Percentiles rank a stretch among this genome's conserved stretches.
phyloP scores from a whole-genome alignment of 1,140 invertebrate genomes.

The Trachelipus rathkii region DNA sequence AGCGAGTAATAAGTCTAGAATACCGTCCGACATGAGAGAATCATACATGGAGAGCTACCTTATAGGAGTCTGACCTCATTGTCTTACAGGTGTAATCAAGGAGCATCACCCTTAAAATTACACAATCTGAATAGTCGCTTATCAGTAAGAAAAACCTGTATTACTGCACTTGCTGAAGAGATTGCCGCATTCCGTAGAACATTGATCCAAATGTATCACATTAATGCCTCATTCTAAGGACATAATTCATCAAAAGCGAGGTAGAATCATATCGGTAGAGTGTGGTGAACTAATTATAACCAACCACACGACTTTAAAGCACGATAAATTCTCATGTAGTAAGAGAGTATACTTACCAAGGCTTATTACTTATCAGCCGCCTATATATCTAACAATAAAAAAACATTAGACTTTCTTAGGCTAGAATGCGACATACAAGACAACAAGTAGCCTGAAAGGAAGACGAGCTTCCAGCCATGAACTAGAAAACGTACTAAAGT shows the following conservation, averaged over 20 bases:
- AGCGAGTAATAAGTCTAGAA: neutral
- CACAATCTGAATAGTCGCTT: conserved; percentile 20
- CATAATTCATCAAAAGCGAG: too few species aligned
- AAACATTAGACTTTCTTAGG: neutral
- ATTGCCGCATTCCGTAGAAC: neutral
- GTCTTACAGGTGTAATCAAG: conserved; percentile 64
- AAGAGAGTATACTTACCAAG: neutral
- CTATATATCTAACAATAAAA: neutral
- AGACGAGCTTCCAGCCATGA: neutral
- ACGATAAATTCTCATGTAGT: neutral
- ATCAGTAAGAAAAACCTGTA: conserved; percentile 27
- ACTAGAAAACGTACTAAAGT: neutral
- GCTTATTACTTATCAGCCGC: neutral
- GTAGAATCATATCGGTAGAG: too few species aligned
- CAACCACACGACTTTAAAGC: too few species aligned
- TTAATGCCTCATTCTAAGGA: too few species aligned
- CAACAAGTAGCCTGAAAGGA: neutral
- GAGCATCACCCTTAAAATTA: conserved; percentile 17
- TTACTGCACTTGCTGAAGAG: conserved; percentile 18
- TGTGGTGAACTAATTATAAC: too few species aligned
- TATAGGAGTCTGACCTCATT: conserved; percentile 67
- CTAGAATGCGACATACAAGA: neutral
- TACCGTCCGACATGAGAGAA: neutral
- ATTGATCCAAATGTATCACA: too few species aligned
- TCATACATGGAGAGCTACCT: conserved; percentile 67